Base-by-base conservation (phyloP, 2,888 invertebrate species). In the Phalangium opilio region DNA sequence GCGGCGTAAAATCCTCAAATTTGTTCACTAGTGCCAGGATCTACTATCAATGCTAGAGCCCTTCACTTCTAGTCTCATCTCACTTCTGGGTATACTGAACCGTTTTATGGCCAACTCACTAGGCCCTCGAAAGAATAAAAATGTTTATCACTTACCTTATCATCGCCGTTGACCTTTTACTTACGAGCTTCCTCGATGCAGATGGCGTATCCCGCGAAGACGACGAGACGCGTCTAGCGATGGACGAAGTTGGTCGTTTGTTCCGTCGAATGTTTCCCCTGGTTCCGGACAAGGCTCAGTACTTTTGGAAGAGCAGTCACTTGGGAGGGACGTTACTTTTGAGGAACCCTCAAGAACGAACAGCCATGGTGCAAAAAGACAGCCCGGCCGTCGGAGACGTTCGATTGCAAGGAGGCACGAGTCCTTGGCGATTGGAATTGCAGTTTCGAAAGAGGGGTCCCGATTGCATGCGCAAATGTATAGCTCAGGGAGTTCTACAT, bases 401-500 rank as follows among this genome's bases (percentile, higher is more conserved):
- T 17, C 40, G 41, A 14, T 27, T 27, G 27, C 27, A 27, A 27
- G 27, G 27, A 4, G 27, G 27, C 8, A 27, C 27, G 5, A 27
- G 27, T 27, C 50, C 46, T 4, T 51, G 49, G 49, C 20, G 49
- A 3, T 33, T 49, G 8, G 49, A 49, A 33, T 43, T 49, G 18
- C 47, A 50, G 19, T 52, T 52, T 43, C 33, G 52, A 21, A 64
- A 64, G 48, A 52, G 63, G 35, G 63, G 62, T 49, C 62, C 62
- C n/a, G 54, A 57, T 27, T 64, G 64, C 51, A 60, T 64, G 55
- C 55, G 59, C 46, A 60, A 60, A 47, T 64, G 64, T 50, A 62
- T 64, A 51, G 57, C 56, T 27, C 63, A 64, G 53, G 62, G 63
- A 36, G 51, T 60, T 3, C 54, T 64, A 15, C 64, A 64, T 51